These are phyloP conservation scores for Pseudorasbora parva DNA, from an alignment of 2,113 vertebrate genomes.

Conservation along the genomic window DNA sequence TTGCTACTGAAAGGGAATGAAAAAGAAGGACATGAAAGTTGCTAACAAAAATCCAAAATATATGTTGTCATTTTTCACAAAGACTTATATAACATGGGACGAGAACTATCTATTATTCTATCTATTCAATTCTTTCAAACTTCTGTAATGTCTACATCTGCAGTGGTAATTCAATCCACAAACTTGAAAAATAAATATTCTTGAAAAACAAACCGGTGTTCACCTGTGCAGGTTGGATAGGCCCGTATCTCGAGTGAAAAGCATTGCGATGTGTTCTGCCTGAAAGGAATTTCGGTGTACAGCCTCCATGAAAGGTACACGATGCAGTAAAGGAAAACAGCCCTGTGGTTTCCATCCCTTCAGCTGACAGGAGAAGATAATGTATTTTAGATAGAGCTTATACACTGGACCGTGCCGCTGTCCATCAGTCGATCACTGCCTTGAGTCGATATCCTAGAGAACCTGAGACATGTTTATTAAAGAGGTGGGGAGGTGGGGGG, in stretches of 20 bases:
- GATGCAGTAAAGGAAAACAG: slow-evolving; percentile 43
- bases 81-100: too few species aligned
- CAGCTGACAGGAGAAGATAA: slow-evolving; percentile 58
- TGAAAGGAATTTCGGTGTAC: slow-evolving; percentile 9
- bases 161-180: background rate
- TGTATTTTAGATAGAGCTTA: slow-evolving; percentile 65
- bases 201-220: background rate
- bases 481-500: slow-evolving; percentile 38
- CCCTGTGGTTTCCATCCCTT: slow-evolving; percentile 32
- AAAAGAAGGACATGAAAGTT: background rate
- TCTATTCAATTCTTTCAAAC: background rate
- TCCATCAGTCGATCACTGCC: slow-evolving; percentile 66
- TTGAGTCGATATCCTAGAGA: slow-evolving; percentile 57
- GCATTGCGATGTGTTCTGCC: background rate
- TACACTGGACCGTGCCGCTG: slow-evolving; percentile 58
- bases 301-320: slow-evolving; percentile 28
- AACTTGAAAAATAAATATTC: background rate
- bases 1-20: background rate
- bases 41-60: background rate
- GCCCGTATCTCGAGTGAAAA: background rate
- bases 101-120: too few species aligned
- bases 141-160: background rate
- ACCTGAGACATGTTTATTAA: slow-evolving; percentile 69
- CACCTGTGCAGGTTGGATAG: slow-evolving; percentile 15
- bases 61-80: too few species aligned